A percentile compares a stretch with the other conserved stretches of the same genome.
phyloP scores from a whole-genome alignment of 2,113 vertebrate species.

The Ctenodactylus gundi region DNA sequence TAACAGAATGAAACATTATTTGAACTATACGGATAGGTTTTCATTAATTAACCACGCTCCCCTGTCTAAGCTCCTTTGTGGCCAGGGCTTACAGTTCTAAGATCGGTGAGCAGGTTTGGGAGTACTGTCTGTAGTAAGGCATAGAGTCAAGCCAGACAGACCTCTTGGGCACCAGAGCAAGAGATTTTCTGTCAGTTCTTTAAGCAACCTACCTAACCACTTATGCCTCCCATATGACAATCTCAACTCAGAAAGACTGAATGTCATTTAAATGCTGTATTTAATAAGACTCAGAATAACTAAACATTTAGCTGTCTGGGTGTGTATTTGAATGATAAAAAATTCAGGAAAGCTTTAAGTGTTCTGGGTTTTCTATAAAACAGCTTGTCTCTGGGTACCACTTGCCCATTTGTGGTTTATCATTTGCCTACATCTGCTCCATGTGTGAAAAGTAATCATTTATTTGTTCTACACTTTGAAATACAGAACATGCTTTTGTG shows the following conservation, averaged over 20 bases:
- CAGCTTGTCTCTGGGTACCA: neutral
- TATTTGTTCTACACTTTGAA: neutral
- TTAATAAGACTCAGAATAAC: neutral
- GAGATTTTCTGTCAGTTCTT: conserved; percentile 28
- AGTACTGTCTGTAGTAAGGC: conserved; percentile 36
- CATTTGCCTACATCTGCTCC: neutral
- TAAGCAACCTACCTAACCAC: neutral
- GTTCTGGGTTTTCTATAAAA: conserved; percentile 1
- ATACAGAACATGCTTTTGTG: neutral
- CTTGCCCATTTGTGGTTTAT: neutral
- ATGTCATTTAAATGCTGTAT: neutral
- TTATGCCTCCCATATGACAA: neutral
- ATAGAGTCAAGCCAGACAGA: neutral
- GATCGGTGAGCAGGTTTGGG: neutral
- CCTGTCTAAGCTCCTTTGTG: conserved; percentile 22
- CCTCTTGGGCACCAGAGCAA: conserved; percentile 47
- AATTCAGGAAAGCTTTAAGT: neutral
- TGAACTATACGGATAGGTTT: neutral
- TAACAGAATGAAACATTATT: neutral
- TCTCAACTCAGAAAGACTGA: neutral
- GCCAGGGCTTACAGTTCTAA: neutral
- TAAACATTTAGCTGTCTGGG: neutral
- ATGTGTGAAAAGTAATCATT: neutral
- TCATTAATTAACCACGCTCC: conserved; percentile 27
- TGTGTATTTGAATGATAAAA: neutral